Evolutionary conservation across 2,113 vertebrate genomes (phyloP), one percentile per base, ranked within the genome.

Genomic region (Anguilla japonica): DNA sequence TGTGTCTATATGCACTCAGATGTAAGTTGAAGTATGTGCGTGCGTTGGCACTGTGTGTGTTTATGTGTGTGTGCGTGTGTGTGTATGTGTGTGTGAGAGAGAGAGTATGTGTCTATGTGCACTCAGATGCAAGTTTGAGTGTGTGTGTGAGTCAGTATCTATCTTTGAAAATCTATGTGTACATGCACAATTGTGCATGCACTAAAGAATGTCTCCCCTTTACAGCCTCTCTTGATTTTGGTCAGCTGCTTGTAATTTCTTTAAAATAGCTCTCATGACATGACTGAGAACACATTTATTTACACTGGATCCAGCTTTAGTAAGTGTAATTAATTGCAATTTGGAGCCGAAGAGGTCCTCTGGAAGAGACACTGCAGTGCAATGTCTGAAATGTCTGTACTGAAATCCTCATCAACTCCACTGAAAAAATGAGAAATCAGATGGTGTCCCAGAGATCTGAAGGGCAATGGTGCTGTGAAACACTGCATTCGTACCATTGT

Each of bases 31-130:
- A 89, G 83, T 85, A 3, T 81, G 22, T 57, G 43, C 79, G 75
- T 85, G 67, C 7, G 14, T 71, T 20, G 67, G 85, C 82, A 20
- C 57, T 81, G 41, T 41, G 41, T 41, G 7, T 46, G 60, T 67
- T 20, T 89, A 20, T 80, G 78, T 26, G 84, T 85, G 71, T 46
- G 85, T 34, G 41, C 22, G 85, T 84, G 78, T 89, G 84, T 85
- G 79, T 46, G 85, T 26, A 29, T 18, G 0, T n/a, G 11, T 50
- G 56, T 82, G 81, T 53, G 56, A 89, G 67, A 56, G 84, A 71
- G 84, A 57, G n/a, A 89, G 85, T 84, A 5, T 82, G 39, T 85
- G 79, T 90, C 89, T 89, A 20, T 81, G 78, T 26, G 83, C 83
- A 14, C 50, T 13, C 11, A 8, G 8, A 14, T 53, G 67, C 89